These are phyloP conservation scores for Astropecten irregularis DNA, from an alignment of 53 echinoderm and acorn worm species.

Conservation along the genomic window DNA sequence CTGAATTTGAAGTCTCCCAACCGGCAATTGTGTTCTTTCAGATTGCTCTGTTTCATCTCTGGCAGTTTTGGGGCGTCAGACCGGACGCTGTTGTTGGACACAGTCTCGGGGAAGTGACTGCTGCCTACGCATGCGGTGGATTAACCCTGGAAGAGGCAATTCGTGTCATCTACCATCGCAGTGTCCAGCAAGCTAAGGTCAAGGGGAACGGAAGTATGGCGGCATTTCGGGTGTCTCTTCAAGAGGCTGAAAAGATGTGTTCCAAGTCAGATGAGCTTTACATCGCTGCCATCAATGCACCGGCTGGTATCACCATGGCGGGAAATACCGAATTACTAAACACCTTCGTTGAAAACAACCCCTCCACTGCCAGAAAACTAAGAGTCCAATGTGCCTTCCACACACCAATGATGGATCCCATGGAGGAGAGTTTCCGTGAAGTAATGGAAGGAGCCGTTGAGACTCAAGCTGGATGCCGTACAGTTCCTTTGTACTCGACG, in stretches of 20 bases:
- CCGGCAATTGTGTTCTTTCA: conserved; percentile 92
- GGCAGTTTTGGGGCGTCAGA: conserved; percentile 73
- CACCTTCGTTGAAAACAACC: conserved; percentile 75
- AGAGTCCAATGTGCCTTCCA: conserved; percentile 94
- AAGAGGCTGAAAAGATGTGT: conserved; percentile 75
- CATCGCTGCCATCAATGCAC: conserved; percentile 94
- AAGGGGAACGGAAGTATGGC: conserved; percentile 90
- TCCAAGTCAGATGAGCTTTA: conserved; percentile 73
- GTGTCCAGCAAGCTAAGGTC: conserved; percentile 84
- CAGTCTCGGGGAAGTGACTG: conserved; percentile 93
- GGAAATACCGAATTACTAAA: conserved; percentile 73
- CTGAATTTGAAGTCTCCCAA: conserved; percentile 74
- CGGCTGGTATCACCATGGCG: conserved; percentile 84
- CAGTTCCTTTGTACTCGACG: conserved; percentile 83
- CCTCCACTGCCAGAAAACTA: conserved; percentile 85
- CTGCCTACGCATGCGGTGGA: conserved; percentile 93
- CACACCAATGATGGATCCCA: conserved; percentile 96
- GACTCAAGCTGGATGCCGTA: conserved; percentile 61
- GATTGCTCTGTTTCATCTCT: conserved; percentile 73
- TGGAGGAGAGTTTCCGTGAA: conserved; percentile 73
- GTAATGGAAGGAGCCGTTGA: conserved; percentile 83
- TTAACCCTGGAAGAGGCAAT: conserved; percentile 89
- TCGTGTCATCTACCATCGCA: conserved; percentile 83
- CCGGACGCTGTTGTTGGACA: conserved; percentile 91
- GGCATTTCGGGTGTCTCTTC: conserved; percentile 73